Evolutionary conservation across 2,888 invertebrate species (phyloP).

Genomic region (Monopis laevigella): DNA sequence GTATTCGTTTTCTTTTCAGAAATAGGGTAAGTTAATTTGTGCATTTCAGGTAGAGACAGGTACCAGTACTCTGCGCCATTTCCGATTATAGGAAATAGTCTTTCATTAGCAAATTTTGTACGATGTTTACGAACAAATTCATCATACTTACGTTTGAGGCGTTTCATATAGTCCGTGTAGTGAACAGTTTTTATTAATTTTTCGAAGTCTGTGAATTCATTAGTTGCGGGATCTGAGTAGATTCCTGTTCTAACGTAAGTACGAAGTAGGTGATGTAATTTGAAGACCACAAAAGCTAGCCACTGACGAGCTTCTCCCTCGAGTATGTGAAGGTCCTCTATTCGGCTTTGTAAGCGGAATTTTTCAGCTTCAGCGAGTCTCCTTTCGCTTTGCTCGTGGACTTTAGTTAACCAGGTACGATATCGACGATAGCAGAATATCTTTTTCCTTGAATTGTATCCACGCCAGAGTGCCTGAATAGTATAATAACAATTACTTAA

Average conservation of each 20-base stretch:
- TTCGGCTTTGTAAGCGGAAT: conserved; percentile 45
- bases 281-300: conserved; percentile 56
- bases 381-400: conserved; percentile 45
- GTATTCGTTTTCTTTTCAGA: conserved; percentile 25
- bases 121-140: conserved; percentile 53
- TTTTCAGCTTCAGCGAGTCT: conserved; percentile 49
- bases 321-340: conserved; percentile 45
- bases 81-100: conserved; percentile 54
- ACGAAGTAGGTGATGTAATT: conserved; percentile 51
- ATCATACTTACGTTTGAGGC: conserved; percentile 47
- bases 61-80: conserved; percentile 59
- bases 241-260: conserved; percentile 46
- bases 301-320: conserved; percentile 55
- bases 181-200: conserved; percentile 49
- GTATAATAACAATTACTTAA: too few species aligned
- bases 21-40: conserved; percentile 39
- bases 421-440: conserved; percentile 51
- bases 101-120: conserved; percentile 49
- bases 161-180: conserved; percentile 52
- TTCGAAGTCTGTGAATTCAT: conserved; percentile 49
- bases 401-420: conserved; percentile 45
- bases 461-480: conserved; percentile 52
- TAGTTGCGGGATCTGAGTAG: conserved; percentile 39
- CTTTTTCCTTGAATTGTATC: conserved; percentile 44
- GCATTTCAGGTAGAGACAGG: conserved; percentile 57